Evolutionary conservation across 2,888 invertebrate species (phyloP).

Genomic region (Sicus ferrugineus): DNA sequence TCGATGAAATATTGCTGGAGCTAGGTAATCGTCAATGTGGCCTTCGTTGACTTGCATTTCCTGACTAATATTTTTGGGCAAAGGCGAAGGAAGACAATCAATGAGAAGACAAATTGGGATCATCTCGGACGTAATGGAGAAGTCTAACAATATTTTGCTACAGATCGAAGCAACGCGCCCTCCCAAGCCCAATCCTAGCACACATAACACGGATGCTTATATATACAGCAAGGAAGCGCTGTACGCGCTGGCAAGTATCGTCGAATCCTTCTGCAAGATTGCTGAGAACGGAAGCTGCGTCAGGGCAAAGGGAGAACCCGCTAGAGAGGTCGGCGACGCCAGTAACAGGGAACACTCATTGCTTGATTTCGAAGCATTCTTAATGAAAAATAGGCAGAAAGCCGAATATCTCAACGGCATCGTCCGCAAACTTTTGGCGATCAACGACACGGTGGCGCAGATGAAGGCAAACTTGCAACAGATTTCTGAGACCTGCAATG

Average conservation of each 20-base stretch:
- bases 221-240: slow-evolving; percentile 48
- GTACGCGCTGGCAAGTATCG: slow-evolving; percentile 47
- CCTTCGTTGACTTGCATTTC: neutral
- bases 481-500: slow-evolving; percentile 9
- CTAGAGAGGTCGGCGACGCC: neutral
- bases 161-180: slow-evolving; percentile 52
- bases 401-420: slow-evolving; percentile 53
- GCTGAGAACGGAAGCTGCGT: neutral
- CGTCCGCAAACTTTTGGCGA: slow-evolving; percentile 54
- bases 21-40: slow-evolving; percentile 49
- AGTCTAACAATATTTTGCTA: slow-evolving; percentile 56
- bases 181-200: slow-evolving; percentile 4
- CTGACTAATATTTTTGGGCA: neutral
- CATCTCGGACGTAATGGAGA: slow-evolving; percentile 55
- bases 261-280: slow-evolving; percentile 41
- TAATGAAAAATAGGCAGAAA: slow-evolving; percentile 43
- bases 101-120: slow-evolving; percentile 46
- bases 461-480: slow-evolving; percentile 39
- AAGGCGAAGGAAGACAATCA: slow-evolving; percentile 45
- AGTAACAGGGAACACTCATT: neutral
- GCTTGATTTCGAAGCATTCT: slow-evolving; percentile 42
- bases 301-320: neutral
- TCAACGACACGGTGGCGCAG: slow-evolving; percentile 47
- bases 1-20: slow-evolving; percentile 49
- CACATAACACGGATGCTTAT: slow-evolving; percentile 35